Percentiles rank a stretch among this genome's conserved stretches.
These are phyloP conservation scores for Lontra canadensis DNA, from an alignment of 2,113 vertebrate genomes.

Conservation along the genomic window DNA sequence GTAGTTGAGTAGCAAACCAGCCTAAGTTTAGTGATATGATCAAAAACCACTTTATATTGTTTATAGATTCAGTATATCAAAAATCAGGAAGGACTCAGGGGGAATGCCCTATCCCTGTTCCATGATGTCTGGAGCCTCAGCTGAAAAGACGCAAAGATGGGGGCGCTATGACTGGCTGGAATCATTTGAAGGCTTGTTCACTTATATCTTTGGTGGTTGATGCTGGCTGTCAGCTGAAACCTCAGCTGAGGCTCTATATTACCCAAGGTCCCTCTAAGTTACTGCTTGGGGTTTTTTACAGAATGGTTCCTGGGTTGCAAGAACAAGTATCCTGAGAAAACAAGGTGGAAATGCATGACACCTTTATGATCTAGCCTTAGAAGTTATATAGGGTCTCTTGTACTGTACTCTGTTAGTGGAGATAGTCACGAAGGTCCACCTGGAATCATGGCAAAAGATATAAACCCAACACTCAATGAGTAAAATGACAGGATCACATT, in stretches of 20 bases:
- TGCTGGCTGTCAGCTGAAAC: neutral
- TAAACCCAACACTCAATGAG: neutral
- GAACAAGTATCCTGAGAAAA: neutral
- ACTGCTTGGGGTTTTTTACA: neutral
- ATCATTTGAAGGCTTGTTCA: neutral
- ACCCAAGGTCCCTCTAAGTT: neutral
- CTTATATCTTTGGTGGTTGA: neutral
- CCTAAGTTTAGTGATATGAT: neutral
- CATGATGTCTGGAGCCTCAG: neutral
- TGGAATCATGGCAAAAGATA: neutral
- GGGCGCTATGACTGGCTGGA: neutral
- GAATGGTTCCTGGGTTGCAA: neutral
- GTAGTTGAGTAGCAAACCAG: neutral
- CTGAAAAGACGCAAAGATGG: neutral
- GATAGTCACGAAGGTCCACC: neutral
- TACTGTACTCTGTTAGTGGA: neutral
- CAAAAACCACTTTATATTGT: neutral
- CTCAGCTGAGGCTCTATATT: neutral
- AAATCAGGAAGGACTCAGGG: neutral
- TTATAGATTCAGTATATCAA: neutral
- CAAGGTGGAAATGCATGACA: neutral
- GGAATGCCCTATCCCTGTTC: neutral
- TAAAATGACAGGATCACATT: neutral
- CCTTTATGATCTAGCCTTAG: neutral
- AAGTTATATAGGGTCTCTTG: neutral